phyloP scores from a whole-genome alignment of 2,113 vertebrate species.

The Morone saxatilis region DNA sequence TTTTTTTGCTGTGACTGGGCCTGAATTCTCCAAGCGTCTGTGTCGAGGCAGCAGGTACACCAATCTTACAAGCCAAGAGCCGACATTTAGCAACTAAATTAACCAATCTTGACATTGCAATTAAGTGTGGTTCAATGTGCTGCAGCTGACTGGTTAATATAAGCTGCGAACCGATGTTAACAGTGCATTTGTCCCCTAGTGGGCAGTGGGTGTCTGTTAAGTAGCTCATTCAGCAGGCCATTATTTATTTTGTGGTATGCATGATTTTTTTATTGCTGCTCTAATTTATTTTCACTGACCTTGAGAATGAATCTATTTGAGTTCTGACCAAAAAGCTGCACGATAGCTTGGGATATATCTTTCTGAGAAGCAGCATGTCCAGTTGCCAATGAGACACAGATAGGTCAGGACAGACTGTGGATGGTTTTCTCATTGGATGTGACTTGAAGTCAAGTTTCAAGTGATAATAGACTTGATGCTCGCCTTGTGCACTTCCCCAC shows the following conservation, averaged over 20 bases:
- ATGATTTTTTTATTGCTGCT: not conserved
- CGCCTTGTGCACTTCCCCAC: slow-evolving; percentile 6
- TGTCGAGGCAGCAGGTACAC: not conserved
- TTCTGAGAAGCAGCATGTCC: slow-evolving; percentile 16
- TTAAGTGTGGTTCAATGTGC: not conserved
- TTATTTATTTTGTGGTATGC: not conserved
- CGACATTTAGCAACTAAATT: not conserved
- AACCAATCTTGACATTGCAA: not conserved
- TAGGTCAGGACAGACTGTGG: slow-evolving; percentile 11
- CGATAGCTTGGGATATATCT: not conserved
- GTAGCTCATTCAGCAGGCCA: not conserved
- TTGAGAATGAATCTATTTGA: not conserved
- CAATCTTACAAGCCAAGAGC: not conserved
- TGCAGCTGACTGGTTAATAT: not conserved
- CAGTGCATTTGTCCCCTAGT: not conserved
- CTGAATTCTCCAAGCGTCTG: not conserved
- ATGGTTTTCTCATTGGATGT: slow-evolving; percentile 24
- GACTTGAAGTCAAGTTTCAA: slow-evolving; percentile 41
- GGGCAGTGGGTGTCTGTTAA: not conserved
- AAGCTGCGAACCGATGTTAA: not conserved
- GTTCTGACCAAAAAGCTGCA: not conserved
- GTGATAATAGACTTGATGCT: slow-evolving; percentile 36
- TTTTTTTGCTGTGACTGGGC: not conserved
- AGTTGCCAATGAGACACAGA: slow-evolving; percentile 11
- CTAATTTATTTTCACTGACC: not conserved